Base-by-base conservation (phyloP, 2,113 vertebrate species). In the Perognathus longimembris region DNA sequence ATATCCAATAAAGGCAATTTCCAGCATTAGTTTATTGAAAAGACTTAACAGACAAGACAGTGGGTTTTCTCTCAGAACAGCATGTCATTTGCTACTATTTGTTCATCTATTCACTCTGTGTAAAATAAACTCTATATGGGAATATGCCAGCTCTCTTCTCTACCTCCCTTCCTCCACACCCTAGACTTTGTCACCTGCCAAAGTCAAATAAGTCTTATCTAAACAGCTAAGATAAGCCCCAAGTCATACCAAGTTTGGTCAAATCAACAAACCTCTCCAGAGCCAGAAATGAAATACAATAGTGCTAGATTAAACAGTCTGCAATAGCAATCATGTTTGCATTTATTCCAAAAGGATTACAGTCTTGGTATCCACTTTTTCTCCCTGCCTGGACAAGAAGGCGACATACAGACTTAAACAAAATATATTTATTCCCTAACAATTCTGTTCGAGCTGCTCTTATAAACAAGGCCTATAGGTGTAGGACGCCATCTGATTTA, bases 261-360 rank as follows among this genome's bases (percentile, higher is more conserved):
- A 97, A 98, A 97, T 98, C 97, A 97, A 97, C 97, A 97, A 97
- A 97, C 95, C 83, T 96, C 97, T 98, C 97, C 95, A 96, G 98
- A 98, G 96, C 90, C 97, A 97, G 97, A 97, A 97, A 97, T 98
- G 98, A 98, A 98, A 98, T 96, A 97, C 97, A 98, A 98, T 98
- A 98, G 98, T 92, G 69, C 97, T 97, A 98, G 97, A 98, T 98
- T 98, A 98, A 98, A 98, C 98, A 98, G 96, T 98, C 98, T 98
- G 97, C 98, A 97, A 96, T 97, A 97, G 96, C 98, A 97, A 98
- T 98, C 98, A 97, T 98, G 98, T 99, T 99, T 99, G 98, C 98
- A 98, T 99, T 98, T 98, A 98, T 98, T 99, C 98, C 98, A 97
- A 98, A 98, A 98, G 98, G 98, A 98, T 98, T 98, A 98, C 98